A percentile compares a stretch with the other conserved stretches of the same genome.
These are phyloP conservation scores for Megalops atlanticus DNA, from an alignment of 2,113 vertebrate genomes.

Conservation along the genomic window DNA sequence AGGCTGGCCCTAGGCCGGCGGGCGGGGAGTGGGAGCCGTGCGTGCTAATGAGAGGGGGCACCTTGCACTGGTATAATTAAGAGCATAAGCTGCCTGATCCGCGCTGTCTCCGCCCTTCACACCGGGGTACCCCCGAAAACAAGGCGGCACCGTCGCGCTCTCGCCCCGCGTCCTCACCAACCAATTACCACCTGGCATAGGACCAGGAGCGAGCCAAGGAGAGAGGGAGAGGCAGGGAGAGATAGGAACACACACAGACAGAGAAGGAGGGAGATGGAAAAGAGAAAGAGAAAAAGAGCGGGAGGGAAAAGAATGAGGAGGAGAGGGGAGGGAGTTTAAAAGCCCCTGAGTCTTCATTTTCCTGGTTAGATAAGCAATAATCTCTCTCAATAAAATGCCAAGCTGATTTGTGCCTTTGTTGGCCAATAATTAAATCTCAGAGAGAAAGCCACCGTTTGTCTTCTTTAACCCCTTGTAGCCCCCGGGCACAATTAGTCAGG, in stretches of 20 bases:
- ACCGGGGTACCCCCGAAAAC: slow-evolving; percentile 55
- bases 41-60: slow-evolving; percentile 48
- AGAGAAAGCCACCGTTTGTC: slow-evolving; percentile 24
- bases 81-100: slow-evolving; percentile 59
- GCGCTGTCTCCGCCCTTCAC: slow-evolving; percentile 65
- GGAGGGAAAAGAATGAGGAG: neutral
- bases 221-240: slow-evolving; percentile 48
- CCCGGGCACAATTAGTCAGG: slow-evolving; percentile 39
- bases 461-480: slow-evolving; percentile 44
- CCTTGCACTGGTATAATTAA: slow-evolving; percentile 55
- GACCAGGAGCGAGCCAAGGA: slow-evolving; percentile 39
- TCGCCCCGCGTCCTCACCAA: slow-evolving; percentile 51
- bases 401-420: slow-evolving; percentile 38
- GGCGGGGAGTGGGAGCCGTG: slow-evolving; percentile 45
- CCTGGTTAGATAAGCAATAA: slow-evolving; percentile 44
- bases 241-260: slow-evolving; percentile 35
- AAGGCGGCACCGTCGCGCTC: slow-evolving; percentile 51
- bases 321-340: slow-evolving; percentile 13
- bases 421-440: slow-evolving; percentile 37
- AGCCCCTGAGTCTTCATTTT: slow-evolving; percentile 38
- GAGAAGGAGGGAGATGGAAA: slow-evolving; percentile 33
- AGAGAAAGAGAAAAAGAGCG: slow-evolving; percentile 1
- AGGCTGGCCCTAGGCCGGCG: neutral
- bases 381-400: slow-evolving; percentile 41
- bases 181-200: slow-evolving; percentile 61